Base-by-base conservation (phyloP, 2,797 vertebrate genomes). In the Varecia variegata region DNA sequence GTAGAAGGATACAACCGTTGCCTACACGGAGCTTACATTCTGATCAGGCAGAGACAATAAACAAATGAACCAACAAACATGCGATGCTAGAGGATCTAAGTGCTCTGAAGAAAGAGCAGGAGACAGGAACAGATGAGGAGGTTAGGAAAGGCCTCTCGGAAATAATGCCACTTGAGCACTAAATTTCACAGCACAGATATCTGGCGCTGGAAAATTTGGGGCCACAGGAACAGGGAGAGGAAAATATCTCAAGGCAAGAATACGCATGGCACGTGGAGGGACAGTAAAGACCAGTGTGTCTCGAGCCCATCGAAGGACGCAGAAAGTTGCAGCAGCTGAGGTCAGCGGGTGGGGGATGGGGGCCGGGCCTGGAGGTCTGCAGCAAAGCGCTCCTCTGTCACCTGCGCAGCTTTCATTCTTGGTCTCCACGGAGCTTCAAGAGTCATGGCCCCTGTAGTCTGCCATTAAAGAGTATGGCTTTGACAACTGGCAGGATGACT, bases 401-500 rank as follows among this genome's bases (percentile, higher is more conserved):
- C 21, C 77, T 17, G 2, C 0, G 0, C 21, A 17, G 52, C 18
- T 35, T 35, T 77, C 56, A 27, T 18, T 74, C 43, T 27, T 45
- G 1, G 56, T 86, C 71, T 86, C 84, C 32, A 1, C 0, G 11
- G 88, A 58, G 10, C n/a, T 81, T 50, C 10, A 14, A n/a, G 5
- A 77, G 54, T 45, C 88, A 13, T 0, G 4, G 20, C 35, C 58
- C 23, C 54, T 18, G 65, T 30, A 21, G 10, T 67, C 71, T 58
- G 54, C 74, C 92, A 54, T 43, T 76, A 43, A 43, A 71, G 65
- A 2, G 2, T 3, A 27, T 0, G 0, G 45, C 70, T 52, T 35
- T 89, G 95, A 92, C 40, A 43, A 67, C 15, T 84, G n/a, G 65
- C 83, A 91, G 68, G 90, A 21, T 80, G 90, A 89, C 62, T 23